Base-by-base conservation (phyloP, 2,113 vertebrate genomes). In the Tympanuchus pallidicinctus region DNA sequence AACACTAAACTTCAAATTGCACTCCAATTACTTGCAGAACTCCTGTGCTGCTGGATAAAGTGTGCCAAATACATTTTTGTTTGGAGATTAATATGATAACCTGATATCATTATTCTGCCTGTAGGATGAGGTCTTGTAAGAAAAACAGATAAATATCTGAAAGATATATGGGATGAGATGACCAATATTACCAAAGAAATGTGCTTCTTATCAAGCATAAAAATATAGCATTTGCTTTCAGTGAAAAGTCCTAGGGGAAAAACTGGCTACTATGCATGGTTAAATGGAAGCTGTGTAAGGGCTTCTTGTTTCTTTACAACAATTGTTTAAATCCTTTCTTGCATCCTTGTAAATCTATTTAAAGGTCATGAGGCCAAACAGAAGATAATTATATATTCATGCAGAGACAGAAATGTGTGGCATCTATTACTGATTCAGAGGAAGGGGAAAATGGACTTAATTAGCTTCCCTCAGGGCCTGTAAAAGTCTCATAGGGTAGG, bases 381-480 rank as follows among this genome's bases (percentile, higher is more conserved):
- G 47, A 72, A 73, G 38, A 30, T 11, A 84, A 71, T 5, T n/a
- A 47, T 32, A 70, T 18, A 42, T 40, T 78, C 14, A 32, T 13
- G 10, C 38, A 28, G 17, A 82, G 10, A 11, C 17, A 89, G 36
- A 75, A 43, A 71, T 11, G 1, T 22, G 38, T 34, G 16, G 11
- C 40, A 65, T 50, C 2, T 30, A 27, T n/a, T 50, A 65, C 2
- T 42, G 6, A 11, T 12, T 65, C 0, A 1, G 8, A 8, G 15
- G 1, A 21, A 11, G 40, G 4, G 14, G 4, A 22, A 1, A 4
- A 38, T 42, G 6, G 22, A 72, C 3, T 5, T 47, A 40, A 66
- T 60, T 56, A 38, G 7, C 10, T 57, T 48, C 34, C 32, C 4
- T 67, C 56, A 73, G 30, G 19, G 5, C 22, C 42, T 82, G 9